phyloP scores from a whole-genome alignment of 2,797 vertebrate genomes.

The Martes flavigula region DNA sequence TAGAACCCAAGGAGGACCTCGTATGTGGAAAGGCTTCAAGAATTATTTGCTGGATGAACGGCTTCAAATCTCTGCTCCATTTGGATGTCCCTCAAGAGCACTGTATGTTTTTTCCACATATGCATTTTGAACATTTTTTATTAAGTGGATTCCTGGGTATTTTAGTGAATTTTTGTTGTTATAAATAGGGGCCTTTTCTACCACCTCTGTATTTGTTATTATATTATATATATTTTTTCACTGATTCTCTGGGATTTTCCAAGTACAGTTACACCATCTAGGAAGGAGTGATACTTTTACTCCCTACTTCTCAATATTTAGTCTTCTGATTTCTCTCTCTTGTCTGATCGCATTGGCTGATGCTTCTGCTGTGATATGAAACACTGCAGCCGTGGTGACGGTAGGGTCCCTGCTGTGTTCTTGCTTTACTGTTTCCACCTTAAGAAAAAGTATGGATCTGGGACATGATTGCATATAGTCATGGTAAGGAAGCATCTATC shows the following conservation, averaged over 20 bases:
- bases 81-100: background rate
- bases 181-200: background rate
- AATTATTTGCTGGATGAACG: background rate
- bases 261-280: background rate
- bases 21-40: background rate
- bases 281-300: background rate
- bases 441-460: background rate
- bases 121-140: background rate
- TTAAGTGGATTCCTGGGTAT: background rate
- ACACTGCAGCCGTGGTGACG: fast-evolving
- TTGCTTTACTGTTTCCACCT: background rate
- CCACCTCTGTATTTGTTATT: no score
- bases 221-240: background rate
- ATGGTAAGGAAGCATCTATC: background rate
- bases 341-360: background rate
- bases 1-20: background rate
- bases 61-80: background rate
- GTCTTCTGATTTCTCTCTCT: background rate
- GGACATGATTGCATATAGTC: background rate
- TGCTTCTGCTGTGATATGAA: background rate
- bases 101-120: no score
- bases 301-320: background rate
- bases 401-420: background rate
- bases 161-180: background rate
- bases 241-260: background rate